Evolutionary conservation across 2,113 vertebrate genomes (phyloP).

Genomic region (Ctenomys sociabilis): DNA sequence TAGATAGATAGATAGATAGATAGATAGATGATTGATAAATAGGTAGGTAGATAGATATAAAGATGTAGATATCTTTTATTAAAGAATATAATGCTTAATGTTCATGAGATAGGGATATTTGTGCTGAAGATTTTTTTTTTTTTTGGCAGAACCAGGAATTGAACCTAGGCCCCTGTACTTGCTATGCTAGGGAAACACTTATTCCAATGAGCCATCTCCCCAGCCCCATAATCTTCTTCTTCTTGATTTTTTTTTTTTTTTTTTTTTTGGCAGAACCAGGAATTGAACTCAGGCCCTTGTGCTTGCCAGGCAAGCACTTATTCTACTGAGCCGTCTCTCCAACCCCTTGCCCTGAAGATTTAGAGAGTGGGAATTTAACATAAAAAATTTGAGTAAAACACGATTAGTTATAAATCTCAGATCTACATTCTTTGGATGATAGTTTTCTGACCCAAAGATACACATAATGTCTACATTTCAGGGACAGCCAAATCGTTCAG

Average conservation of each 20-base stretch:
- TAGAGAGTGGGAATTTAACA: constrained; percentile 9
- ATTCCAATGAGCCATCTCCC: no score
- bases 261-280: no score
- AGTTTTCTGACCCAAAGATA: neutral
- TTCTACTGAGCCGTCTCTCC: no score
- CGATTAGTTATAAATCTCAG: neutral
- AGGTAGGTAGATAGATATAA: no score
- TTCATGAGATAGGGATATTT: neutral
- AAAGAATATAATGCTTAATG: neutral
- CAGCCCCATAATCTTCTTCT: no score
- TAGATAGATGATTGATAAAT: neutral
- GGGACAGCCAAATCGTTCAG: no score
- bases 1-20: neutral
- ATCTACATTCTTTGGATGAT: neutral
- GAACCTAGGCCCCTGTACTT: no score
- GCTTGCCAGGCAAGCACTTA: no score
- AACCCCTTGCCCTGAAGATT: rapidly evolving
- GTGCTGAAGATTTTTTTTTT: rapidly evolving
- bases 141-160: no score
- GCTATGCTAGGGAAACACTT: no score
- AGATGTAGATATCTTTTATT: neutral
- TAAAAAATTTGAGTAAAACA: neutral
- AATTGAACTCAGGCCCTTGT: no score
- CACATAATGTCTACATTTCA: neutral
- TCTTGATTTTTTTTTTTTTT: no score